These are phyloP conservation scores for Epicampocera succincta DNA, from an alignment of 2,888 invertebrate species.

Conservation along the genomic window DNA sequence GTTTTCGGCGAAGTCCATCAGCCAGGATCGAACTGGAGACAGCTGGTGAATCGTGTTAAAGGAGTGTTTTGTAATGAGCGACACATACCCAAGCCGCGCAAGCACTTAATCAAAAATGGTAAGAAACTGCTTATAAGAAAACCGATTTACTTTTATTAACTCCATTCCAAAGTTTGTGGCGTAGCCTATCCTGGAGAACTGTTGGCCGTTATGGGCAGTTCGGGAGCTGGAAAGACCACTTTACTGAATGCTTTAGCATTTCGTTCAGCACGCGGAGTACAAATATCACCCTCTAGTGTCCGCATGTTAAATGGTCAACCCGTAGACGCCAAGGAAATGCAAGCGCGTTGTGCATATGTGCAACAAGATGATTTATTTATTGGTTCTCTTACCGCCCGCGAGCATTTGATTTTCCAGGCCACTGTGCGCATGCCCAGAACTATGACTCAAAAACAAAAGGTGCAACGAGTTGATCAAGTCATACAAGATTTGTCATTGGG, in stretches of 20 bases:
- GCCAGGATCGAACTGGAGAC: constrained; percentile 79
- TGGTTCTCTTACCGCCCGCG: constrained; percentile 92
- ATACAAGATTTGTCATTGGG: constrained; percentile 92
- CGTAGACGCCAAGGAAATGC: constrained; percentile 87
- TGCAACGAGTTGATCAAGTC: constrained; percentile 92
- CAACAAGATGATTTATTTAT: constrained; percentile 97
- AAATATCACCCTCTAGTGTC: constrained; percentile 83
- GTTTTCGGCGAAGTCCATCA: constrained; percentile 86
- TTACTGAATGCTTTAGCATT: constrained; percentile 94
- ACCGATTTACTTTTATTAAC: constrained; percentile 21
- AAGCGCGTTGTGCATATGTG: constrained; percentile 93
- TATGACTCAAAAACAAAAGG: constrained; percentile 88
- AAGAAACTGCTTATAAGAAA: constrained; percentile 57
- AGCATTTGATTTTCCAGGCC: constrained; percentile 95
- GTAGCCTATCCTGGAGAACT: constrained; percentile 93
- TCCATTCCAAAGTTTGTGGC: constrained; percentile 85
- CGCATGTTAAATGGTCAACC: constrained; percentile 89
- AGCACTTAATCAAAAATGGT: constrained; percentile 90
- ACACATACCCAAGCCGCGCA: constrained; percentile 82
- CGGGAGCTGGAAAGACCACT: constrained; percentile 97
- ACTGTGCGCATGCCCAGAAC: constrained; percentile 92
- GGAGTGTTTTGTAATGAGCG: constrained; percentile 79
- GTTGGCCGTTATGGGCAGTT: constrained; percentile 93
- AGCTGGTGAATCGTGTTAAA: constrained; percentile 83
- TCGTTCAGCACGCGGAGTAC: constrained; percentile 87